phyloP scores from a whole-genome alignment of 2,888 invertebrate species.

The Brachyptera risi region DNA sequence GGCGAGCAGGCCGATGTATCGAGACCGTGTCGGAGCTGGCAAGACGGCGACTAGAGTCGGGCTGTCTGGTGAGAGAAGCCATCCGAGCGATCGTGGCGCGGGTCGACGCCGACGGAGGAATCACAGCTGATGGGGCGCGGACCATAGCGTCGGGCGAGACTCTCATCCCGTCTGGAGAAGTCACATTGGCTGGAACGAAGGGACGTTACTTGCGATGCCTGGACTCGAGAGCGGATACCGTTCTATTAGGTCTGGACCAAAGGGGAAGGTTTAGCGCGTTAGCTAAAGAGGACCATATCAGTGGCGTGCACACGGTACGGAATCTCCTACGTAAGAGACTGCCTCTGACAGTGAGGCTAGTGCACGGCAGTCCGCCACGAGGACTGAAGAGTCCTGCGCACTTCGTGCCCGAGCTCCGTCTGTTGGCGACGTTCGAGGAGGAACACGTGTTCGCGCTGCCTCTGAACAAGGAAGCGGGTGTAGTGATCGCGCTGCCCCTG shows the following conservation, averaged over 20 bases:
- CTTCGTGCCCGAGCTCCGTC: constrained; percentile 79
- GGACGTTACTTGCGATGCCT: constrained; percentile 82
- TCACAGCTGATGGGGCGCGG: constrained; percentile 62
- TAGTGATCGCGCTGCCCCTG: constrained; percentile 76
- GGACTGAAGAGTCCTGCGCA: constrained; percentile 75
- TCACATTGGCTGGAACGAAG: constrained; percentile 53
- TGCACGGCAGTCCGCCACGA: constrained; percentile 84
- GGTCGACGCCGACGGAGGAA: constrained; percentile 51
- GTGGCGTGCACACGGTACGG: constrained; percentile 88
- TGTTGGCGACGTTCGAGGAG: constrained; percentile 80
- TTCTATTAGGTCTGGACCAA: constrained; percentile 80
- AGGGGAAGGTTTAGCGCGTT: constrained; percentile 89
- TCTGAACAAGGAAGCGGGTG: constrained; percentile 72
- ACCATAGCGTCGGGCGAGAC: constrained; percentile 81
- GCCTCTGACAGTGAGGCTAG: constrained; percentile 87
- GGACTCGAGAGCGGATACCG: constrained; percentile 77
- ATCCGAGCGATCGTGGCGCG: constrained; percentile 59
- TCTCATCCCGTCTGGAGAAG: constrained; percentile 72
- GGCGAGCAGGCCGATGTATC: constrained; percentile 83
- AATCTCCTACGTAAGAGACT: constrained; percentile 84
- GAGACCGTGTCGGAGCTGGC: constrained; percentile 83
- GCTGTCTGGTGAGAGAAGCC: constrained; percentile 76
- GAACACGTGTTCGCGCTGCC: constrained; percentile 82
- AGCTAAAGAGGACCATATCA: constrained; percentile 89
- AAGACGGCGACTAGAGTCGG: constrained; percentile 61